Base-by-base conservation (phyloP, 2,888 invertebrate genomes). In the Orthonychiurus folsomi region DNA sequence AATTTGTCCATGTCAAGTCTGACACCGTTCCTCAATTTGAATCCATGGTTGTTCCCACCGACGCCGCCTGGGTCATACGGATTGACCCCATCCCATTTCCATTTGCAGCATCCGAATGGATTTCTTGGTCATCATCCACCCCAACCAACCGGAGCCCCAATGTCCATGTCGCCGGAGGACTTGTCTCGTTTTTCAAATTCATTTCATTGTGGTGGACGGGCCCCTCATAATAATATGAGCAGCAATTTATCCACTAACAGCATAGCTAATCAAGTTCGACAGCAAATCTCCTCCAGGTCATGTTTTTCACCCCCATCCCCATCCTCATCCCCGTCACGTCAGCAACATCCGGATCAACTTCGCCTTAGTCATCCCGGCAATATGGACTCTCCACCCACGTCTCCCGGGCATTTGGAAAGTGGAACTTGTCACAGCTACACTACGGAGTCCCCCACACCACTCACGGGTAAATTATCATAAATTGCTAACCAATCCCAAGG, bases 41-140 rank as follows among this genome's bases (percentile, higher is more conserved):
- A 66, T 56, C 70, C 71, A 1, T 72, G 71, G 71, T 52, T 72
- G n/a, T 70, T 72, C 60, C 69, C 71, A 56, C 67, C 70, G 24
- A 64, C 62, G 5, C 52, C 52, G n/a, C 9, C 24, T 52, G 52
- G 20, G 52, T 52, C 67, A 52, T 70, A 69, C 56, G 68, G 66
- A 60, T 62, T 67, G 65, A 61, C 64, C 59, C 63, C 65, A 48
- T 64, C 67, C 62, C 67, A 69, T 54, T 60, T 66, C 21, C 64
- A 65, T 26, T 18, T n/a, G 18, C 52, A 21, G 20, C 60, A 52
- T 25, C 52, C 18, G 21, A 9, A n/a, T n/a, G 15, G 20, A n/a
- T 20, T 57, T 50, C 37, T 21, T 21, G 55, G 1, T 20, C 60
- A 60, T 20, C 26, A 54, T 18, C 61, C 27, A 1, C 50, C 26